phyloP scores from a whole-genome alignment of 2,888 invertebrate species.

The Iphiclides podalirius region DNA sequence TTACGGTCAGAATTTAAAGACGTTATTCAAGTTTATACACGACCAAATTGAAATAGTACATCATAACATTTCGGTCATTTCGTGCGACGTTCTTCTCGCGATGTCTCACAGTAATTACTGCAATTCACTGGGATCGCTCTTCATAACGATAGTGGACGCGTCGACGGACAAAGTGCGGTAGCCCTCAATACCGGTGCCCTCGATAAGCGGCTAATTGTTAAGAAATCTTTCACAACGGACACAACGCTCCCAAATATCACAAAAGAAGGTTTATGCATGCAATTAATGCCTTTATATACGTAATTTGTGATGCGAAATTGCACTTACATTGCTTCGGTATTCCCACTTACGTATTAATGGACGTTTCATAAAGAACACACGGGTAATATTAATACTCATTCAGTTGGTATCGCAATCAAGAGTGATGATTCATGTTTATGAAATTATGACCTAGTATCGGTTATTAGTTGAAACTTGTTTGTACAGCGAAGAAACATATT shows the following conservation, averaged over 20 bases:
- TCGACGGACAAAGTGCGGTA: constrained; percentile 8
- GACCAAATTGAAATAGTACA: no score
- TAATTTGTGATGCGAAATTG: constrained; percentile 8
- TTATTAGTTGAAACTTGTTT: background rate
- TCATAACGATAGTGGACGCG: constrained; percentile 14
- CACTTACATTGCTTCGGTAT: background rate
- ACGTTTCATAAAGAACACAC: background rate
- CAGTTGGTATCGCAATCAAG: constrained; percentile 1
- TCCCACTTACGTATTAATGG: constrained; percentile 1
- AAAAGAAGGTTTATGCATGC: constrained; percentile 13
- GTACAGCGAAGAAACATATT: no score
- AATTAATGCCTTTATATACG: constrained; percentile 15
- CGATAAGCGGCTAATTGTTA: constrained; percentile 20
- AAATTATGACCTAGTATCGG: background rate
- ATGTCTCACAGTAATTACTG: background rate
- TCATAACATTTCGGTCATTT: no score
- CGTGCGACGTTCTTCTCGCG: no score
- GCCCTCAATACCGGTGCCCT: background rate
- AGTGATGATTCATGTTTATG: background rate
- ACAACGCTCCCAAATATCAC: constrained; percentile 9
- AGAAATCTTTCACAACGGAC: constrained; percentile 15
- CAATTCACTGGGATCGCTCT: constrained; percentile 5
- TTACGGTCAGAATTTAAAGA: no score
- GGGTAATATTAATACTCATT: background rate
- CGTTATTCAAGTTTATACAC: no score